Percentiles rank a stretch among this genome's conserved stretches.
These are phyloP conservation scores for Amphimallon solstitiale DNA, from an alignment of 2,888 invertebrate genomes.

Conservation along the genomic window DNA sequence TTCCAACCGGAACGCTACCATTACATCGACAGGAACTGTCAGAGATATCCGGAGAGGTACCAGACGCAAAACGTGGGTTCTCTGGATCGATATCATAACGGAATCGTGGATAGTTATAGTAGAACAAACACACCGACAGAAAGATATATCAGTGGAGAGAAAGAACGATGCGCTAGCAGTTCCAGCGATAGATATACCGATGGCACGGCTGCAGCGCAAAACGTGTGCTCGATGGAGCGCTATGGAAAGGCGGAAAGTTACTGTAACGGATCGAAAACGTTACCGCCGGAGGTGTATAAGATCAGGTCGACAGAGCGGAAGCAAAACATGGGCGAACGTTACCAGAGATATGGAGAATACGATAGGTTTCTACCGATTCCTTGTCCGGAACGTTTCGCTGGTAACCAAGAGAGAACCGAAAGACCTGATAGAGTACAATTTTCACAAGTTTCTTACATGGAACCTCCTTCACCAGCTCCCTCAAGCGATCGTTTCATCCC, in stretches of 20 bases:
- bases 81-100: constrained; percentile 57
- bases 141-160: constrained; percentile 49
- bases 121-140: constrained; percentile 59
- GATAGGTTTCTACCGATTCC: constrained; percentile 59
- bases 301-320: constrained; percentile 57
- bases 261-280: constrained; percentile 56
- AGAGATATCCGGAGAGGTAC: constrained; percentile 49
- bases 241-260: constrained; percentile 58
- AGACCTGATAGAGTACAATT: constrained; percentile 52
- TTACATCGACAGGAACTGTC: constrained; percentile 43
- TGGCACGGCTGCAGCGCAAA: constrained; percentile 49
- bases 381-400: constrained; percentile 61
- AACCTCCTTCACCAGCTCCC: constrained; percentile 69
- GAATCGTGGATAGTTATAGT: constrained; percentile 54
- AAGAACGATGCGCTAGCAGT: constrained; percentile 59
- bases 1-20: constrained; percentile 54
- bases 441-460: constrained; percentile 63
- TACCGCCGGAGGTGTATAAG: constrained; percentile 60
- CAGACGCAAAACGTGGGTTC: constrained; percentile 52
- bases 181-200: constrained; percentile 43
- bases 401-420: constrained; percentile 50
- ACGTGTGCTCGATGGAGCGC: constrained; percentile 53
- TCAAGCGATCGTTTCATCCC: constrained; percentile 69
- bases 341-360: constrained; percentile 41
- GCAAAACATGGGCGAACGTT: constrained; percentile 57